These are phyloP conservation scores for Globicephala melas DNA, from an alignment of 2,113 vertebrate genomes.

Conservation along the genomic window DNA sequence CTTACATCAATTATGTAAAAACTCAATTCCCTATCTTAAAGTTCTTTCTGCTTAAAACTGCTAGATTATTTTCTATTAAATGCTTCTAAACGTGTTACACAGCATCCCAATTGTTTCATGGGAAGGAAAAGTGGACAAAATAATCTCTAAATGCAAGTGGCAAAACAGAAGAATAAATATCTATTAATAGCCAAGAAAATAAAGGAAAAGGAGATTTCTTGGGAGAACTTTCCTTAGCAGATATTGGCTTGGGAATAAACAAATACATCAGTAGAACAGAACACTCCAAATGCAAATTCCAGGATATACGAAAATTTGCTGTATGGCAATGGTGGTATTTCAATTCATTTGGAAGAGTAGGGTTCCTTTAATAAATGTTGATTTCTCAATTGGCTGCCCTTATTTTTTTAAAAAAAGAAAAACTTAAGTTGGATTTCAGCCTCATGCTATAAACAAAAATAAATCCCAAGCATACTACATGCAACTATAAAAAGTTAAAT, in stretches of 20 bases:
- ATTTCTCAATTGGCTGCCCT: not conserved
- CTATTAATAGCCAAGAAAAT: not conserved
- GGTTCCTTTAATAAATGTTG: not conserved
- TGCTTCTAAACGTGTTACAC: not conserved
- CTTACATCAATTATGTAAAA: not conserved
- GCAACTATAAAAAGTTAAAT: not conserved
- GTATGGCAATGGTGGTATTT: not conserved
- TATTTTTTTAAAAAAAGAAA: not conserved
- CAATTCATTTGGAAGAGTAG: not conserved
- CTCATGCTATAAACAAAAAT: not conserved
- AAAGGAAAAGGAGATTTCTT: not conserved
- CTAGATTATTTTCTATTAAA: not conserved
- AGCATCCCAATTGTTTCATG: not conserved
- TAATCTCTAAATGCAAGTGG: not conserved
- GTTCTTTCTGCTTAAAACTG: slow-evolving; percentile 7
- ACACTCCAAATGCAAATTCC: not conserved
- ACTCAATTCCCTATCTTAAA: not conserved
- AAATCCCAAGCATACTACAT: not conserved
- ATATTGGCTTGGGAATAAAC: not conserved
- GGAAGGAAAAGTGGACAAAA: not conserved
- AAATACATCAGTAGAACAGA: not conserved
- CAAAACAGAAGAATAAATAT: not conserved
- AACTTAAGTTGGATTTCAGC: not conserved
- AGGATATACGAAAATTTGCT: not conserved
- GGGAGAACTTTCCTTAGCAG: not conserved